Percentiles rank a stretch among this genome's conserved stretches.
phyloP scores from a whole-genome alignment of 2,888 invertebrate species.

The Crepidodera aurea region DNA sequence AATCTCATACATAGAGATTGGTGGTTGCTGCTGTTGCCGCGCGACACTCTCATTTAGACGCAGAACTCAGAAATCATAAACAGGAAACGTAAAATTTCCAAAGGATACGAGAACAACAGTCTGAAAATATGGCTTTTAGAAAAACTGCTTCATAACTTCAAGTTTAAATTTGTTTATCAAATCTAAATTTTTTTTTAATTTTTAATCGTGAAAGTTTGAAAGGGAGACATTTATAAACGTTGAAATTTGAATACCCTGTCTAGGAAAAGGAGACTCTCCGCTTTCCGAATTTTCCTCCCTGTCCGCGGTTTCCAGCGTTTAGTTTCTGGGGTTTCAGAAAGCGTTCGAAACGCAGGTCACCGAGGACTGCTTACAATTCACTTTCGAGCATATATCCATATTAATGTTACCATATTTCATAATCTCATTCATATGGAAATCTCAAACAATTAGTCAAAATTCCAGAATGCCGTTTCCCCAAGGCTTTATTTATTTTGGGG shows the following conservation, averaged over 20 bases:
- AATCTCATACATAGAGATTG: constrained; percentile 64
- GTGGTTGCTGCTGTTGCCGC: constrained; percentile 35
- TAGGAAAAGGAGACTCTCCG: too few species aligned
- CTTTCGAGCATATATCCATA: constrained; percentile 72
- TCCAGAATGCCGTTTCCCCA: constrained; percentile 46
- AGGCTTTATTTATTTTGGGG: constrained; percentile 1
- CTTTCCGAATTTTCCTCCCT: too few species aligned
- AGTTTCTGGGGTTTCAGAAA: constrained; percentile 24
- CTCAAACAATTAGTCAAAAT: constrained; percentile 69
- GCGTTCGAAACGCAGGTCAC: constrained; percentile 49
- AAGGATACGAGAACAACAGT: background rate
- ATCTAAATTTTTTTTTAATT: too few species aligned
- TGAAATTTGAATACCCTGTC: too few species aligned
- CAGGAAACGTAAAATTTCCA: constrained; percentile 3
- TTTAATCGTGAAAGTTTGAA: too few species aligned
- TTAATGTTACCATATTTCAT: constrained; percentile 82
- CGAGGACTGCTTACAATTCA: constrained; percentile 60
- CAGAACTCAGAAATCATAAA: constrained; percentile 27
- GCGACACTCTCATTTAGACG: background rate
- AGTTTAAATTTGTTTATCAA: too few species aligned
- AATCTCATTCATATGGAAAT: constrained; percentile 87
- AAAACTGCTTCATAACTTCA: too few species aligned
- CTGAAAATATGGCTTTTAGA: background rate
- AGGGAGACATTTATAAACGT: too few species aligned
- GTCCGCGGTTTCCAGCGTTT: background rate